Evolutionary conservation across 2,797 vertebrate species (phyloP).

Genomic region (Leuciscus waleckii): DNA sequence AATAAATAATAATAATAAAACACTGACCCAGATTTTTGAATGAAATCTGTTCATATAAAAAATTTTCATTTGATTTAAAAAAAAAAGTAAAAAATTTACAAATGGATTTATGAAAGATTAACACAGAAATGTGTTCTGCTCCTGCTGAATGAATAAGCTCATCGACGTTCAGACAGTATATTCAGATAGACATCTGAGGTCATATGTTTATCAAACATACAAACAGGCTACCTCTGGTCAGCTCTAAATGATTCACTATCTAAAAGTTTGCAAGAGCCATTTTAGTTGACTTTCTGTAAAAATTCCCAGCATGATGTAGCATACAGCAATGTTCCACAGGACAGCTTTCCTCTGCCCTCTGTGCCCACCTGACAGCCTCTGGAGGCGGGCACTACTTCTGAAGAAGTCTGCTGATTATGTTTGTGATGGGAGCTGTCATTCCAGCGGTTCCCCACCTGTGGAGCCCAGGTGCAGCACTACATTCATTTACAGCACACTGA

Average conservation of each 20-base stretch:
- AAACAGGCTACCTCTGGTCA: neutral
- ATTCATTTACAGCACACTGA: constrained; percentile 56
- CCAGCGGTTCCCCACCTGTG: constrained; percentile 57
- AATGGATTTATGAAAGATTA: neutral
- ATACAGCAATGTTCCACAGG: constrained; percentile 51
- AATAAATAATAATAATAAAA: neutral
- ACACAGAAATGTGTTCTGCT: neutral
- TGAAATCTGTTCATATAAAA: neutral
- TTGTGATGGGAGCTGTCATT: constrained; percentile 63
- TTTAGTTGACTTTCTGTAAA: constrained; percentile 32
- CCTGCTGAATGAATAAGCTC: neutral
- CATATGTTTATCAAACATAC: neutral
- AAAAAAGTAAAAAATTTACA: neutral
- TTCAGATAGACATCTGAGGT: neutral
- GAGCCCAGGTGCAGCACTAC: constrained; percentile 61
- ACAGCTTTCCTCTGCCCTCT: constrained; percentile 59
- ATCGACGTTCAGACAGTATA: neutral
- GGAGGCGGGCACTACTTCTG: constrained; percentile 37
- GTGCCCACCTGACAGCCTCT: constrained; percentile 56
- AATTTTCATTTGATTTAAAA: neutral
- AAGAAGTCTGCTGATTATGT: constrained; percentile 57
- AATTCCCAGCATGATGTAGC: constrained; percentile 46
- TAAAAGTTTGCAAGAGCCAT: constrained; percentile 8
- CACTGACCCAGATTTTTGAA: neutral
- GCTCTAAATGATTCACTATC: constrained; percentile 6